Conservation (phyloP, 2,797 vertebrate species). For the Morelia viridis region DNA sequence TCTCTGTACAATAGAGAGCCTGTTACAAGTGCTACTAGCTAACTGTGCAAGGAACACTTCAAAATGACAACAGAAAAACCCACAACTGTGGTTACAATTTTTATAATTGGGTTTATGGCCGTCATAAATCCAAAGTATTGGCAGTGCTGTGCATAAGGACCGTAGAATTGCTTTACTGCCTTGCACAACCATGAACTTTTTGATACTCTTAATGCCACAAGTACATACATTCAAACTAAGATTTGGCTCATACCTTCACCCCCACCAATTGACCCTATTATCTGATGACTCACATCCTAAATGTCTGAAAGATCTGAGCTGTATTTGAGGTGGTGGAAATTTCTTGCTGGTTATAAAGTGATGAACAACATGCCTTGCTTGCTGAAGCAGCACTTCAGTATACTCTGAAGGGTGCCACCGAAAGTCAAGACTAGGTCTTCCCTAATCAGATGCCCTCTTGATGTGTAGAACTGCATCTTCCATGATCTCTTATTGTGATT, state of each 20-base stretch:
- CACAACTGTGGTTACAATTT: slow-evolving; percentile 21
- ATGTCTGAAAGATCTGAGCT: not conserved
- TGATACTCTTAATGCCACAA: not conserved
- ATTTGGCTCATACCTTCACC: not conserved
- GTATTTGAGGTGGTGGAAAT: not conserved
- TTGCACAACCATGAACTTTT: slow-evolving; percentile 20
- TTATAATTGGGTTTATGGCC: not conserved
- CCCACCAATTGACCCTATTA: not conserved
- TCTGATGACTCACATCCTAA: not conserved
- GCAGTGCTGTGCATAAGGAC: slow-evolving; percentile 14
- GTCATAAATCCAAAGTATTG: slow-evolving; percentile 30
- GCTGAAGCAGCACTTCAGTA: not conserved
- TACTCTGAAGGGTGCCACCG: not conserved
- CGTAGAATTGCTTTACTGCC: slow-evolving; percentile 4
- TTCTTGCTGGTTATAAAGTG: not conserved
- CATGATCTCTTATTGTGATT: not conserved
- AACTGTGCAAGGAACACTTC: slow-evolving; percentile 31
- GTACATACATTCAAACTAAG: not conserved
- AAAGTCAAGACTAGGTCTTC: not conserved
- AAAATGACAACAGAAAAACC: slow-evolving; percentile 38
- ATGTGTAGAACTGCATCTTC: not conserved
- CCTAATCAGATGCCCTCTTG: not conserved
- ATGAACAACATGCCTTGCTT: not conserved
- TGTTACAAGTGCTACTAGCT: slow-evolving; percentile 44
- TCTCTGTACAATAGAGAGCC: slow-evolving; percentile 53